Evolutionary conservation across 2,888 invertebrate species (phyloP), one percentile per base, ranked within the genome.

Genomic region (Chalcosyrphus nemorum): DNA sequence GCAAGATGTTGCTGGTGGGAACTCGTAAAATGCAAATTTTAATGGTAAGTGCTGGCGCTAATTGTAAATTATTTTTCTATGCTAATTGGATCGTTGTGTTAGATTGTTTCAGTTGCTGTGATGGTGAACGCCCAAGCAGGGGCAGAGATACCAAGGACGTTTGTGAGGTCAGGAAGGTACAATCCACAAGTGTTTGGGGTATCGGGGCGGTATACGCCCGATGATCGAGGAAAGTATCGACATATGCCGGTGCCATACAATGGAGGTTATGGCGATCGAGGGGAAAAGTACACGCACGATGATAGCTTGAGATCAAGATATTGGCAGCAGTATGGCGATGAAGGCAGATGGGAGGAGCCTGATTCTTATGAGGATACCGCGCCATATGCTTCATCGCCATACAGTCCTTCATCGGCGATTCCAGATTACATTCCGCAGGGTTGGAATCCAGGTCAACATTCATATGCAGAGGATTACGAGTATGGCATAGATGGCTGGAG

Each of bases 171-270:
- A 0, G 90, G 90, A 0, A 88, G 87, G 24, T 91, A 91, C 71
- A 72, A 87, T 4, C 90, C 89, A 0, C 87, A 89, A 32, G 41
- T 88, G 21, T 87, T 89, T 52, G 91, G 90, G 0, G 88, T 84
- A 15, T 92, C 93, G 86, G 94, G 94, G 1, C 93, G 92, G 88
- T 94, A 94, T 86, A 85, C 92, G 17, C 93, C 92, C 0, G 92
- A 93, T 1, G 92, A 93, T 45, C 93, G 93, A 81, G 94, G 93
- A 7, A 92, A 90, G 87, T 94, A 93, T 87, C 91, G 90, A 0
- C 93, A 93, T 57, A 91, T 92, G 38, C 92, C 92, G 43, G 87
- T 89, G 47, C 92, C 93, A n/a, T 92, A 92, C n/a, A 91, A 92
- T 54, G 93, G 93, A 11, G 91, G 92, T 75, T 93, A 93, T 86